A percentile compares a stretch with the other conserved stretches of the same genome.
phyloP scores from a whole-genome alignment of 2,888 invertebrate genomes.

The Stictocephala bisonia region DNA sequence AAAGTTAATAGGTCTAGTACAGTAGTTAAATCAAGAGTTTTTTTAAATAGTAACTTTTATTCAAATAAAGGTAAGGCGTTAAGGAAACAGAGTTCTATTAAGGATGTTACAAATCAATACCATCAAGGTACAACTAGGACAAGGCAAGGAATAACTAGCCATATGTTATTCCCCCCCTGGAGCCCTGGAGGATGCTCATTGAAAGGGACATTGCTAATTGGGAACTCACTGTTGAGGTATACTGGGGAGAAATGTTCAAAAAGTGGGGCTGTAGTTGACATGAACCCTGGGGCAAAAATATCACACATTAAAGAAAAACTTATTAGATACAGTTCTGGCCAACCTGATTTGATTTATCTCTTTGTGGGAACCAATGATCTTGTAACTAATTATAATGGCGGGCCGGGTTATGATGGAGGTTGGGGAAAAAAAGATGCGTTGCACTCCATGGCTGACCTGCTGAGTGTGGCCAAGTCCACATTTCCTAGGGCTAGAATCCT shows the following conservation, averaged over 20 bases:
- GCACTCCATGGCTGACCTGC: conserved; percentile 1
- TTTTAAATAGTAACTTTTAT: too few relatives aligned
- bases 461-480: not conserved
- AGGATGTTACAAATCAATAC: too few relatives aligned
- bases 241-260: not conserved
- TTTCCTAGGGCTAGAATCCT: not conserved
- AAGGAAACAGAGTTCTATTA: too few relatives aligned
- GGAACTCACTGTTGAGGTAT: conserved; percentile 1
- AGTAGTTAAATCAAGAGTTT: too few relatives aligned
- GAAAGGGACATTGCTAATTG: not conserved
- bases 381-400: not conserved
- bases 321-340: not conserved
- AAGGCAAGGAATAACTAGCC: too few relatives aligned
- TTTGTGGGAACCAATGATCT: conserved; percentile 3
- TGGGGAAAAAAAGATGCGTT: not conserved
- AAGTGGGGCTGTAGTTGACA: not conserved
- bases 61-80: too few relatives aligned
- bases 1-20: too few relatives aligned
- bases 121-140: too few relatives aligned
- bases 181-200: not conserved
- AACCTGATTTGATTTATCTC: not conserved
- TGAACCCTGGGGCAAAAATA: not conserved
- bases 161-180: too few relatives aligned
- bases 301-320: not conserved
- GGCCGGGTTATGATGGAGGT: not conserved